Evolutionary conservation across 2,888 invertebrate species (phyloP), one percentile per base, ranked within the genome.

Genomic region (Odontomyia ornata): DNA sequence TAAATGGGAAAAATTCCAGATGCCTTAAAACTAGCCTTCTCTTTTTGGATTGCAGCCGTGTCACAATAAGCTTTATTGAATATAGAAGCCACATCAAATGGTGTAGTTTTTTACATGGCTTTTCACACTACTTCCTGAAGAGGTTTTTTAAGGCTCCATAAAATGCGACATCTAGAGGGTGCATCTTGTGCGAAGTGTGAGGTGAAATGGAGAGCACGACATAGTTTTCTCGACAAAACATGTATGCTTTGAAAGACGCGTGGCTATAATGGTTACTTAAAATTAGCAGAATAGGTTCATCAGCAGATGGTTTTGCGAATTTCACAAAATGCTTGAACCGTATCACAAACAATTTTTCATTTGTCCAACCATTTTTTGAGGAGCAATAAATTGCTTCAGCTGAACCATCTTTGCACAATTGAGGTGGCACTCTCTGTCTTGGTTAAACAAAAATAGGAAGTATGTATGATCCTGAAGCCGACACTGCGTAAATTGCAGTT

Each of bases 221-320:
- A 15, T 80, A 77, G 60, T 81, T 80, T 57, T 47, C 4, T 71
- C 80, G 81, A 75, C 81, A 83, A 75, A 80, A 81, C 36, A 36
- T 36, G 9, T 36, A 81, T 71, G 79, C 77, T 13, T 72, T n/a
- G 11, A 83, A 78, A 79, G 80, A 80, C 78, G 80, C 81, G 79
- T 83, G 82, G 75, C 82, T 82, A 21, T 76, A 77, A 77, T 84
- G 83, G 75, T 83, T 83, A 71, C 84, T 83, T 52, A 83, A 64
- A 65, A 84, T 80, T 56, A 84, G 77, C 5, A 84, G 77, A 23
- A 83, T 79, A 13, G 81, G 81, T 28, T 80, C 79, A 56, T 82
- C 79, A 75, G 75, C 57, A 77, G 79, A 77, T 15, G 80, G 72
- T 36, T 81, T 83, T 43, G 80, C 78, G 67, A 78, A 73, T 25